phyloP scores from a whole-genome alignment of 2,888 invertebrate genomes.

The Tillus elongatus region DNA sequence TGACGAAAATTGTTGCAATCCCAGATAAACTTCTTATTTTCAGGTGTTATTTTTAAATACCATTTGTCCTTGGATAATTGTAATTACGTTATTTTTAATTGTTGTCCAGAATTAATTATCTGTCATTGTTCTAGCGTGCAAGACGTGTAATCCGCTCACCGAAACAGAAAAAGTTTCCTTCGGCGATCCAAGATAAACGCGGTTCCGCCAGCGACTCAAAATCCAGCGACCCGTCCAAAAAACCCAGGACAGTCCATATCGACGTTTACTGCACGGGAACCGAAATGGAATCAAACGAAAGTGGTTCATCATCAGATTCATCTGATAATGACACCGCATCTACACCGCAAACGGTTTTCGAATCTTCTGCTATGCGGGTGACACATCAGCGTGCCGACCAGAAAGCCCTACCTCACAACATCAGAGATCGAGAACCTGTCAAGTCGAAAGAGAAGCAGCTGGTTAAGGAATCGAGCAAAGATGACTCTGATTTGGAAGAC shows the following conservation, averaged over 20 bases:
- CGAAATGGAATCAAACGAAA: constrained; percentile 37
- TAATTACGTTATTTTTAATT: too few relatives aligned
- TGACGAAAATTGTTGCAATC: neutral
- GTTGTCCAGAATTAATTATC: too few relatives aligned
- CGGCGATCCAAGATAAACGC: constrained; percentile 15
- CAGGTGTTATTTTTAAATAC: too few relatives aligned
- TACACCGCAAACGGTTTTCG: constrained; percentile 56
- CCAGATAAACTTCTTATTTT: constrained; percentile 14
- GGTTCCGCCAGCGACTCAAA: constrained; percentile 27
- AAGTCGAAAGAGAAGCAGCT: constrained; percentile 15
- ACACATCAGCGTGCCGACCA: constrained; percentile 47
- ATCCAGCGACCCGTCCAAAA: constrained; percentile 36
- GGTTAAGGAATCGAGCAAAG: constrained; percentile 21
- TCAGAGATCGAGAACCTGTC: constrained; percentile 20
- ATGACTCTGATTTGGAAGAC: constrained; percentile 37
- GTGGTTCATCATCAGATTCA: constrained; percentile 32
- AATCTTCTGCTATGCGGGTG: constrained; percentile 51
- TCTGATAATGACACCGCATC: constrained; percentile 39
- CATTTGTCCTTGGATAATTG: too few relatives aligned
- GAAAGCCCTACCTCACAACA: constrained; percentile 40
- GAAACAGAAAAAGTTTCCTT: constrained; percentile 22
- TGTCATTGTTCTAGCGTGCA: constrained; percentile 7
- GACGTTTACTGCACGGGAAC: constrained; percentile 68
- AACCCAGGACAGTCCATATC: constrained; percentile 61
- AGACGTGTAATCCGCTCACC: constrained; percentile 29